Evolutionary conservation across 2,113 vertebrate genomes (phyloP), one percentile per base, ranked within the genome.

Genomic region (Propithecus coquereli): DNA sequence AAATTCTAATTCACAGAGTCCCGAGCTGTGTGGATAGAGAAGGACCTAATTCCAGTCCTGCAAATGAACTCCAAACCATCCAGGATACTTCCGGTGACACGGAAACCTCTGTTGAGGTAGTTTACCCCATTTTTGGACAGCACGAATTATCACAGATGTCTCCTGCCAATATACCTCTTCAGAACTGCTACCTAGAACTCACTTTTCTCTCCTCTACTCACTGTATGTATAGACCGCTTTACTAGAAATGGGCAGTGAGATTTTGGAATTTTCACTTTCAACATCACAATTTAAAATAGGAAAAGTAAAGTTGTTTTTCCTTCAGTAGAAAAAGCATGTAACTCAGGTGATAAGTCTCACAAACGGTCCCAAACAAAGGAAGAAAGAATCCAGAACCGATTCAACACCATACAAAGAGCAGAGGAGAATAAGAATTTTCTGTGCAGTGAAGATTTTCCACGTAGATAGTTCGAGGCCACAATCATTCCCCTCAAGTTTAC

Each of bases 191-290:
- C 47, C 47, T 18, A 3, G 22, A 17, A 27, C 32, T 91, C 37
- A 1, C 13, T 50, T 9, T 66, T 37, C 16, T 59, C 57, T 71
- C 43, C 25, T 95, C 43, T 6, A 20, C 17, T 59, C 34, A 87
- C 25, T 0, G 0, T 1, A 4, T 1, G 14, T 22, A 65, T 22
- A 37, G 30, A 20, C 0, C 54, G 50, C 37, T 93, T 71, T 43
- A 20, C 59, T 45, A 32, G 34, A 47, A 85, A 45, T 3, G 9
- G 37, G 57, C 12, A 50, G 17, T 11, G n/a, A 63, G 23, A 91
- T 59, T 87, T 54, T 40, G 59, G 34, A 63, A 90, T 79, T 87
- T 87, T 92, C 34, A 37, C 23, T 76, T 80, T 22, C 18, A 74
- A 59, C 12, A 25, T 66, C 32, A 68, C n/a, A 40, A 47, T 57